Evolutionary conservation across 1,140 invertebrate species (phyloP), one percentile per base, ranked within the genome.

Genomic region (Druon quercuslanigerum): DNA sequence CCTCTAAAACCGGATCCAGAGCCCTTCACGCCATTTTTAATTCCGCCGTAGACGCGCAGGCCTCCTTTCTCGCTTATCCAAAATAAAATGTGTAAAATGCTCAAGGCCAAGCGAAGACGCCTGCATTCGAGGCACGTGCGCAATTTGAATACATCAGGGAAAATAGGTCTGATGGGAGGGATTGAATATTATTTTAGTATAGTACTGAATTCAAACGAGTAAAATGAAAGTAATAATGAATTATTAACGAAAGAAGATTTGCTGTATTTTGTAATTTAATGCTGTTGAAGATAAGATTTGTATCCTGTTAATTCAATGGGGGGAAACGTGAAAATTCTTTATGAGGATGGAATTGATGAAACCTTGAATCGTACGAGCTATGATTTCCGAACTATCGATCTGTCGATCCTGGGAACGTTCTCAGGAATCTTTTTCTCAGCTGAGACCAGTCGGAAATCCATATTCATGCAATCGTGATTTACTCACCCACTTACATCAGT

Each of bases 1-100:
- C 82, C 82, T 66, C 60, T 82, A 83, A 84, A 83, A 84, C 84
- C 82, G 84, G 84, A 85, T 85, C 82, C 77, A 54, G 71, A 79
- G 75, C 52, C 79, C 79, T 83, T 72, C 76, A 71, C 83, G 82
- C 77, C 81, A 82, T 82, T 79, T 80, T 80, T 74, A 76, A 72
- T 51, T 57, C 57, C 60, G 40, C 25, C 33, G 33, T 20, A 66
- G 60, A 66, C 33, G 40, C 16, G 46, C 25, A 66, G 60, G 33
- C 60, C 60, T 66, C 25, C 60, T 66, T 40, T 66, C 60, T 46
- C 60, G 9, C 33, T 66, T 66, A 33, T 66, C 60, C 25, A 66
- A 66, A 66, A 66, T 33, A 33, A 66, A 66, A 66, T 25, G 60
- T 40, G 60, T 66, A 40, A 66, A 66, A 16, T 20, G 40, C 60